Percentiles rank a stretch among this genome's conserved stretches.
phyloP scores from a whole-genome alignment of 2,113 vertebrate genomes.

The Pungitius pungitius region DNA sequence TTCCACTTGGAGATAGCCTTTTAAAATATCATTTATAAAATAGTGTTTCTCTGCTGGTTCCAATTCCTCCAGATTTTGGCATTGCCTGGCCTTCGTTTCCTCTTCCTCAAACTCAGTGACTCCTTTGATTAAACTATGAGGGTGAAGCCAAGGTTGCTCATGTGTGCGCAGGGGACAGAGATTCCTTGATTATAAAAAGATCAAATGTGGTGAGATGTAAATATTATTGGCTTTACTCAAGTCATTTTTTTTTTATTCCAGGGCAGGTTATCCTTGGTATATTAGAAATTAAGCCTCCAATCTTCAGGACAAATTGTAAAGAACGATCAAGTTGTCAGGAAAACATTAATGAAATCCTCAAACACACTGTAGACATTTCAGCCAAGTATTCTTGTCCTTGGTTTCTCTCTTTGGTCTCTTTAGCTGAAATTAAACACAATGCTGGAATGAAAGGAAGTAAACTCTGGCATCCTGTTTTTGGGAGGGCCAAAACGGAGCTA shows the following conservation, averaged over 20 bases:
- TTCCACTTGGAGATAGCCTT: not conserved
- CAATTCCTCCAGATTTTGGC: not conserved
- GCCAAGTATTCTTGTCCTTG: not conserved
- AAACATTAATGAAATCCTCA: not conserved
- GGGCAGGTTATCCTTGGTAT: not conserved
- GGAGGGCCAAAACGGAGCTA: constrained; percentile 25
- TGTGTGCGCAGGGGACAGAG: not conserved
- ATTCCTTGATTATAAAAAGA: constrained; percentile 3
- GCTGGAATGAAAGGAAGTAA: constrained; percentile 68
- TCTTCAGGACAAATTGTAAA: too few relatives aligned
- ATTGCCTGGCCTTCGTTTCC: constrained; percentile 60
- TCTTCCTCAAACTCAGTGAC: constrained; percentile 34
- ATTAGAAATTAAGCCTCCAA: not conserved
- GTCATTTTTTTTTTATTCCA: not conserved
- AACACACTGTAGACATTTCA: too few relatives aligned
- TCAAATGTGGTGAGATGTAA: not conserved
- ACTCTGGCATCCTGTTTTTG: constrained; percentile 71
- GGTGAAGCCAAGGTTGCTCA: constrained; percentile 10
- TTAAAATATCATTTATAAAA: not conserved
- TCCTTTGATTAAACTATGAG: constrained; percentile 49
- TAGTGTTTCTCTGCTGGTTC: not conserved
- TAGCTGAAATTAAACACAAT: constrained; percentile 57
- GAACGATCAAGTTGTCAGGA: too few relatives aligned
- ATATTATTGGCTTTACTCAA: not conserved
- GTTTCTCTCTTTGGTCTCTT: constrained; percentile 15